Base-by-base conservation (phyloP, 2,113 vertebrate species). In the Chauna torquata region DNA sequence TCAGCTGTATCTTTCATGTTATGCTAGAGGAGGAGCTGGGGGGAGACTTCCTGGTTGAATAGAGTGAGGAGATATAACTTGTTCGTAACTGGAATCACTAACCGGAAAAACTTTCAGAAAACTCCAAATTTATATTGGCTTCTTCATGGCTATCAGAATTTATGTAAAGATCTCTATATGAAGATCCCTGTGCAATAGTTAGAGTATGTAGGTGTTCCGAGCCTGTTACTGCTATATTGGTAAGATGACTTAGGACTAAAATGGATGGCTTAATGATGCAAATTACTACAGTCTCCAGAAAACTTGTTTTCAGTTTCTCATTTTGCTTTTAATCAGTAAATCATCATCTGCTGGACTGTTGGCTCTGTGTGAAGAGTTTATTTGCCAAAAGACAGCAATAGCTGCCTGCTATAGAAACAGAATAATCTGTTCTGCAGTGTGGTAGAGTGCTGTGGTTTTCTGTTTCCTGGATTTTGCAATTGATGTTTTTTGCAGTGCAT, bases 281-380 rank as follows among this genome's bases (percentile, higher is more conserved):
- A 94, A 91, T 92, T 45, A 88, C 30, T 72, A 40, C 57, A n/a
- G 93, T 94, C 84, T 85, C 70, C 84, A 91, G 89, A 91, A 95
- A 93, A 95, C 59, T 83, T 95, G 76, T 65, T 96, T 97, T 91
- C 70, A 34, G 57, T 61, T 91, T 96, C 62, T 91, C 66, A 82
- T 96, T 97, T 95, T 97, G 24, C 70, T 69, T 96, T 95, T 96
- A 94, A 96, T 96, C 78, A 92, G 85, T 92, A 95, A 96, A 96
- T 96, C 75, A 44, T 66, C 49, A 82, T 94, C 84, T 95, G 89
- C 70, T 95, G 82, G 91, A 81, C 55, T 95, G 58, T 94, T 97
- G 94, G 88, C 94, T 97, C 82, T 87, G 77, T 87, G 69, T 91
- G 86, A 82, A 87, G 80, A 79, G 65, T 76, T 36, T 61, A 62